These are phyloP conservation scores for Tenthredo notha DNA, from an alignment of 2,888 invertebrate genomes.

Conservation along the genomic window DNA sequence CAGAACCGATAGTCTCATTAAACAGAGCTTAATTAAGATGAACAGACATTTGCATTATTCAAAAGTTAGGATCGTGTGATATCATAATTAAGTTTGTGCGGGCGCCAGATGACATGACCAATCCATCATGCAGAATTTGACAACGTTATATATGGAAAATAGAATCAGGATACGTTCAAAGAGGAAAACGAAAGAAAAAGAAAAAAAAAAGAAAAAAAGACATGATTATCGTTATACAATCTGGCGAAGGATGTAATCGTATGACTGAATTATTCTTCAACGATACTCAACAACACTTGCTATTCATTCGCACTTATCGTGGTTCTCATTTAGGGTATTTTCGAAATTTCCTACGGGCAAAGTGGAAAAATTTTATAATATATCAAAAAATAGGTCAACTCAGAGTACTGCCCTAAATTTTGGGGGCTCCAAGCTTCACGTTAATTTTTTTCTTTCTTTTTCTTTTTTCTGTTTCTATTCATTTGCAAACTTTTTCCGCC, in stretches of 20 bases:
- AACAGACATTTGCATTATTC: slow-evolving; percentile 49
- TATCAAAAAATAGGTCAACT: too few relatives aligned
- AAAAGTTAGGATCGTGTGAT: slow-evolving; percentile 43
- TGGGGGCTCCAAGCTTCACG: too few relatives aligned
- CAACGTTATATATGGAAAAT: not conserved
- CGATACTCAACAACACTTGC: not conserved
- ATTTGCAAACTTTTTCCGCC: too few relatives aligned
- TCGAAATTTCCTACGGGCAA: too few relatives aligned
- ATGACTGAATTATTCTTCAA: not conserved
- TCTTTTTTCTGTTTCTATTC: too few relatives aligned
- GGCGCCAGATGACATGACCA: slow-evolving; percentile 8
- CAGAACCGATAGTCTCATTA: slow-evolving; percentile 39
- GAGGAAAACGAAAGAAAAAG: not conserved
- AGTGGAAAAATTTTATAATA: too few relatives aligned
- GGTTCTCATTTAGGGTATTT: too few relatives aligned
- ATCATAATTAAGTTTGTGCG: slow-evolving; percentile 42
- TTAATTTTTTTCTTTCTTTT: too few relatives aligned
- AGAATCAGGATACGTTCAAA: not conserved
- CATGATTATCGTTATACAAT: not conserved
- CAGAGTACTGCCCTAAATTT: too few relatives aligned
- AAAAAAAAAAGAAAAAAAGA: not conserved
- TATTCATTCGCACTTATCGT: not conserved
- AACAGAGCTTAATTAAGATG: slow-evolving; percentile 47
- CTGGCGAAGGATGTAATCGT: not conserved
- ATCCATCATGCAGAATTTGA: slow-evolving; percentile 47